Percentiles rank a stretch among this genome's conserved stretches.
These are phyloP conservation scores for Diaperis boleti DNA, from an alignment of 2,888 invertebrate species.

Conservation along the genomic window DNA sequence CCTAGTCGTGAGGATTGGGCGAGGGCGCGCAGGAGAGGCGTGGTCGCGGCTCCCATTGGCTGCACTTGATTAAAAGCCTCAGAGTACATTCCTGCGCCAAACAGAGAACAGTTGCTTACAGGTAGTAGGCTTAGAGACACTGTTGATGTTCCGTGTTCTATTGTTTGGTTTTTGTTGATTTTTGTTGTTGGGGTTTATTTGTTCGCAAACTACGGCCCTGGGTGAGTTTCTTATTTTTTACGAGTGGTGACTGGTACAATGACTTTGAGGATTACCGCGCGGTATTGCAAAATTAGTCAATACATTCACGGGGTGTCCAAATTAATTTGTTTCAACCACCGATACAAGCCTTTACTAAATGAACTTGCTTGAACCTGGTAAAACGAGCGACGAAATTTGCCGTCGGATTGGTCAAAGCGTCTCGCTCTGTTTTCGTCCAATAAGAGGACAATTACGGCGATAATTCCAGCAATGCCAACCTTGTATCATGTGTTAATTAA, in stretches of 20 bases:
- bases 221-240: slow-evolving; percentile 58
- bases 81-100: slow-evolving; percentile 53
- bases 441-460: slow-evolving; percentile 2
- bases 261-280: too few species aligned
- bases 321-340: too few species aligned
- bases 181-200: slow-evolving; percentile 52
- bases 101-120: slow-evolving; percentile 62
- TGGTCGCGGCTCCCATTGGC: slow-evolving; percentile 56
- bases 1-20: slow-evolving; percentile 57
- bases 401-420: slow-evolving; percentile 12
- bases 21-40: slow-evolving; percentile 36
- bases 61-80: slow-evolving; percentile 51
- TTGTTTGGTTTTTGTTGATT: slow-evolving; percentile 48
- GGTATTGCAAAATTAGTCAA: too few species aligned
- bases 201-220: slow-evolving; percentile 59
- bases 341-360: neutral
- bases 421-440: slow-evolving; percentile 7
- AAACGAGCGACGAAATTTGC: slow-evolving; percentile 7
- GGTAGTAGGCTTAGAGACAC: slow-evolving; percentile 59
- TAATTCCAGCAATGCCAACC: slow-evolving; percentile 13
- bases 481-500: slow-evolving; percentile 33
- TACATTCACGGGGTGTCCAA: too few species aligned
- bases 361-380: neutral
- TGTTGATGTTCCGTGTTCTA: slow-evolving; percentile 42
- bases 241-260: too few species aligned